These are phyloP conservation scores for Rhabdomys pumilio DNA, from an alignment of 2,797 vertebrate species.

Conservation along the genomic window DNA sequence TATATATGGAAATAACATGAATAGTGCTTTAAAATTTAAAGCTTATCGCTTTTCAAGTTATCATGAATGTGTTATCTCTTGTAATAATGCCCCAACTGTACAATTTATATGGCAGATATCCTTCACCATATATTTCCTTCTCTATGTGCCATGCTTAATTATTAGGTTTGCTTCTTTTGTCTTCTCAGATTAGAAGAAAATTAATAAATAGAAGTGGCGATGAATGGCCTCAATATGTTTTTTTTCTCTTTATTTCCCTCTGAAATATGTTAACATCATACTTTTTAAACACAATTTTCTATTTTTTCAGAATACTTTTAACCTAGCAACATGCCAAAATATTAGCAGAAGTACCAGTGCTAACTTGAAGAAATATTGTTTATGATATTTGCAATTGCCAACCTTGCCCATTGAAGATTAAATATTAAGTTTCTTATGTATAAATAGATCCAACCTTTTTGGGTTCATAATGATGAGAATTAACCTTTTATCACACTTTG, in stretches of 20 bases:
- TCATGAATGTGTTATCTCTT: slow-evolving; percentile 3
- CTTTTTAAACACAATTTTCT: slow-evolving; percentile 81
- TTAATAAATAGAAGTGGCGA: slow-evolving; percentile 55
- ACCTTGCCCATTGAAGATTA: slow-evolving; percentile 81
- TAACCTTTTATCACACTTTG: slow-evolving; percentile 63
- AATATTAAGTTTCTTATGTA: slow-evolving; percentile 76
- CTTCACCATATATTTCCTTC: slow-evolving; percentile 49
- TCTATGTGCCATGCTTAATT: not conserved
- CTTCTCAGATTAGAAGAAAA: slow-evolving; percentile 74
- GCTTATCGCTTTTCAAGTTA: slow-evolving; percentile 33
- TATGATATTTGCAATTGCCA: slow-evolving; percentile 83
- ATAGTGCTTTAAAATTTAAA: slow-evolving; percentile 58
- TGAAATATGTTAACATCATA: slow-evolving; percentile 69
- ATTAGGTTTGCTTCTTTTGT: slow-evolving; percentile 79
- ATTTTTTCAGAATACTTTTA: slow-evolving; percentile 85
- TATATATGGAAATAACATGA: not conserved
- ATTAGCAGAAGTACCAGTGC: slow-evolving; percentile 84
- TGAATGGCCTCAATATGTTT: slow-evolving; percentile 66
- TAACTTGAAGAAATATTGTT: slow-evolving; percentile 84
- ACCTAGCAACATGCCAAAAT: slow-evolving; percentile 75
- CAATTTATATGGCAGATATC: not conserved
- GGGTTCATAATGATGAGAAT: slow-evolving; percentile 63
- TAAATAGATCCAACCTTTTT: slow-evolving; percentile 49
- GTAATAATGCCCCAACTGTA: not conserved
- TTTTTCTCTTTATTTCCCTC: not conserved